Base-by-base conservation (phyloP, 2,113 vertebrate genomes). In the Neomonachus schauinslandi region DNA sequence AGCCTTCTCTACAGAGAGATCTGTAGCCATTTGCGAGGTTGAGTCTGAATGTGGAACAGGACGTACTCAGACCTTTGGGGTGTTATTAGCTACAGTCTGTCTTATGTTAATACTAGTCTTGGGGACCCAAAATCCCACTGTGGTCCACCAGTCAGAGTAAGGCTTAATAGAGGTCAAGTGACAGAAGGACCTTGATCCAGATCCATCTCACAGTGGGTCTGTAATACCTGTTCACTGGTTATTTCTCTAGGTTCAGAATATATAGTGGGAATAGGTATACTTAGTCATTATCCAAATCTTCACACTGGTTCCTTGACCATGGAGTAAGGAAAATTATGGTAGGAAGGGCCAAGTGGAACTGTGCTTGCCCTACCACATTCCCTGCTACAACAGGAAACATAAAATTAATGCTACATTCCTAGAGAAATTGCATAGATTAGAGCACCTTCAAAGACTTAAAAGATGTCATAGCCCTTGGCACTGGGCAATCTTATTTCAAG, bases 181-280 rank as follows among this genome's bases (percentile, higher is more conserved):
- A 51, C 31, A 80, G 81, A 46, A 74, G n/a, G 46, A 84, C 90
- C 87, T 95, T 84, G n/a, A 36, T 76, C 7, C 57, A 84, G 67
- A 49, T 83, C 7, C 42, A 42, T 76, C 28, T 63, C 79, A 53
- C 55, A 42, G 61, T 46, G 87, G 31, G 46, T 36, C 67, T 55
- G 6, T 53, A 46, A 88, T n/a, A 55, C n/a, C n/a, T 90, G 46
- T 5, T 42, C 14, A 21, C 13, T 59, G 51, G 46, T 65, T 95
- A 74, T 83, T 95, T 89, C 26, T 63, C 42, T 89, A 26, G 67
- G 82, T 82, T 89, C 69, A 84, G 87, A 76, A 51, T 76, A 46
- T 33, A 46, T 28, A 36, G n/a, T 55, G 67, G 65, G 55, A 61
- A 82, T 42, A 61, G 28, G 46, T 84, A 42, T 55, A 76, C 31